Conservation (phyloP, 2,797 vertebrate species). For the Hoplostethus mediterraneus region DNA sequence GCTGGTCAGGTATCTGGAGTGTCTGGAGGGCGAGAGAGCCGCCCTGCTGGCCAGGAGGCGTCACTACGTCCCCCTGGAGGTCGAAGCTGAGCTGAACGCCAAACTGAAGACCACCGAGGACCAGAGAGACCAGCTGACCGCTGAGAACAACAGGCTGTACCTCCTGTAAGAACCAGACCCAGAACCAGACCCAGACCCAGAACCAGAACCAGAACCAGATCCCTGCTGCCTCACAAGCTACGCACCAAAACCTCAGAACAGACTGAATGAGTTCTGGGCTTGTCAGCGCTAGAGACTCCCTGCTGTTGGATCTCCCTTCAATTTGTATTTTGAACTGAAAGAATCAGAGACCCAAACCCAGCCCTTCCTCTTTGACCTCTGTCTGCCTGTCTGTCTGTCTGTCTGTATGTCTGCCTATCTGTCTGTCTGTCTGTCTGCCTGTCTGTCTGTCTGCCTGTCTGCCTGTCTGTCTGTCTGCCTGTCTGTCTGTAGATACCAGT, state of each 20-base stretch:
- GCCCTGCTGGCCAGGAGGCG: constrained; percentile 70
- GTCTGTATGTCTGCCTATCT: constrained; percentile 1
- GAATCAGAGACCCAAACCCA: no score
- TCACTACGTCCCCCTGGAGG: constrained; percentile 74
- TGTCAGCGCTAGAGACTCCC: no score
- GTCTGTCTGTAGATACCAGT: constrained; percentile 73
- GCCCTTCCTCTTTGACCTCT: no score
- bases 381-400: neutral
- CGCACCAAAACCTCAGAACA: no score
- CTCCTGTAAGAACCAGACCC: constrained; percentile 73
- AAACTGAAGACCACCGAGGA: constrained; percentile 67
- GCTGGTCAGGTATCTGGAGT: constrained; percentile 74
- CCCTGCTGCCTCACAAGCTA: no score
- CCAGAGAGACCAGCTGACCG: constrained; percentile 70
- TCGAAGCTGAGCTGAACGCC: constrained; percentile 73
- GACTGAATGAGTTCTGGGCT: no score
- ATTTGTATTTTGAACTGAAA: no score
- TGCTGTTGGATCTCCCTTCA: no score
- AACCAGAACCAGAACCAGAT: neutral
- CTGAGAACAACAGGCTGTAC: constrained; percentile 72
- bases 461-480: neutral
- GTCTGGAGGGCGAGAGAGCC: constrained; percentile 66
- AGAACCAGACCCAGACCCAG: constrained; percentile 17
- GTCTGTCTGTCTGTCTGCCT: no score
- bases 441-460: constrained; percentile 3